A percentile compares a stretch with the other conserved stretches of the same genome.
phyloP scores from a whole-genome alignment of 92 coral and sea anemone species.

The Paragorgia papillata region DNA sequence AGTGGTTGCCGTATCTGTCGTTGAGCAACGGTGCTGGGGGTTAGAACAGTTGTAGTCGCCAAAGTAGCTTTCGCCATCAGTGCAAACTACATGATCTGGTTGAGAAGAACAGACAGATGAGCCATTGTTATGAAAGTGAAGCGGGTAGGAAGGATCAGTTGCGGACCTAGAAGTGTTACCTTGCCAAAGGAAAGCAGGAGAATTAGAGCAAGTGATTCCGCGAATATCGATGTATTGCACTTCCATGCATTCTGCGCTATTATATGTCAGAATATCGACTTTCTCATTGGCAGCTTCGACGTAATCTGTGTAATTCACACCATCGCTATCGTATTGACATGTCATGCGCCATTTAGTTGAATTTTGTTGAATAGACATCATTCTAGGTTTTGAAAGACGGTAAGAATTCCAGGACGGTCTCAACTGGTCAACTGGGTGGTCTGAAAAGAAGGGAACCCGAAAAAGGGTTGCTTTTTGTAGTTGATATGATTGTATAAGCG shows the following conservation, averaged over 20 bases:
- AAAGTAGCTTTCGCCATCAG: conserved; percentile 43
- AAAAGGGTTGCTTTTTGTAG: not conserved
- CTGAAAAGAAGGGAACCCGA: conserved; percentile 22
- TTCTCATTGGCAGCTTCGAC: conserved; percentile 25
- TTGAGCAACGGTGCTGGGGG: conserved; percentile 46
- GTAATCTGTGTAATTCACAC: conserved; percentile 46
- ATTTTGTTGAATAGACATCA: conserved; percentile 53
- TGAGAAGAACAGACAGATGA: not conserved
- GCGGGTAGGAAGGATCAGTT: not conserved
- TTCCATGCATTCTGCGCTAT: conserved; percentile 43
- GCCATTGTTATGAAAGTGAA: not conserved
- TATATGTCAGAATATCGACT: conserved; percentile 44
- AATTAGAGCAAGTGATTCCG: conserved; percentile 48
- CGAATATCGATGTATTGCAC: conserved; percentile 55
- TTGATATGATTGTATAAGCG: conserved; percentile 54
- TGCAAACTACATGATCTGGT: not conserved
- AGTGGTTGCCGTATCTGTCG: conserved; percentile 49
- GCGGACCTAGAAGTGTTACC: not conserved
- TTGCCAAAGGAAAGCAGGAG: conserved; percentile 51
- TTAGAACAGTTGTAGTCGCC: conserved; percentile 37
- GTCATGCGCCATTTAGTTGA: conserved; percentile 58
- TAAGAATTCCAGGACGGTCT: conserved; percentile 58
- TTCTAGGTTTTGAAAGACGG: conserved; percentile 60
- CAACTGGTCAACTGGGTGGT: conserved; percentile 25
- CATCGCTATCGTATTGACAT: conserved; percentile 49